Base-by-base conservation (phyloP, 2,888 invertebrate genomes). In the Proisotoma minuta region DNA sequence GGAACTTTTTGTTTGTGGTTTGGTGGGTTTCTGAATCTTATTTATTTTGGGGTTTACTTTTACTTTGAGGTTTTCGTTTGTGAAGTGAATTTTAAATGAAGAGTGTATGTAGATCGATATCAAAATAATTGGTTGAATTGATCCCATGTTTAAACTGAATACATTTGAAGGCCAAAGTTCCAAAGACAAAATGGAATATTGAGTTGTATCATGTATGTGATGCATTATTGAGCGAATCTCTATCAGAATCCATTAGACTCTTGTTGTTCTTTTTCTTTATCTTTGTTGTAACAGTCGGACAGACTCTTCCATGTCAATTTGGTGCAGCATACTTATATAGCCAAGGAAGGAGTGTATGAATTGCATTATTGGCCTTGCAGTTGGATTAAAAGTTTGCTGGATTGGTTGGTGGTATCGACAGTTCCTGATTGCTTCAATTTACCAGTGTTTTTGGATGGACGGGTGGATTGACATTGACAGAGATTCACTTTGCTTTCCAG, bases 81-180 rank as follows among this genome's bases (percentile, higher is more conserved):
- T 34, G 34, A 34, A 34, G 34, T 8, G 34, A 8, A 34, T 34
- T 15, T 10, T 34, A 8, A 8, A 34, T 15, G 15, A 3, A 20
- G 18, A 10, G 5, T 22, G 22, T 24, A 22, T 54, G 53, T 54
- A 10, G 53, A 54, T 54, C 53, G 53, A 54, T 54, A 54, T 54
- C 34, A 54, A 54, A 54, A 54, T 54, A 54, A 54, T 54, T 54
- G 53, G 53, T 34, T 49, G 49, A 54, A 54, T 54, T 54, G 53
- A 54, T 22, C 53, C 39, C 20, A 54, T 20, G 23, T 15, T 22
- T 10, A 54, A 43, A 43, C 20, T 43, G 15, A 12, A 20, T 43
- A 20, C 43, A 43, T 43, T 43, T 43, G 5, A 5, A n/a, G n/a
- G n/a, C n/a, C n/a, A n/a, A n/a, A n/a, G n/a, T n/a, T n/a, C n/a